These are phyloP conservation scores for Unio delphinus DNA, from an alignment of 2,888 invertebrate genomes.

Conservation along the genomic window DNA sequence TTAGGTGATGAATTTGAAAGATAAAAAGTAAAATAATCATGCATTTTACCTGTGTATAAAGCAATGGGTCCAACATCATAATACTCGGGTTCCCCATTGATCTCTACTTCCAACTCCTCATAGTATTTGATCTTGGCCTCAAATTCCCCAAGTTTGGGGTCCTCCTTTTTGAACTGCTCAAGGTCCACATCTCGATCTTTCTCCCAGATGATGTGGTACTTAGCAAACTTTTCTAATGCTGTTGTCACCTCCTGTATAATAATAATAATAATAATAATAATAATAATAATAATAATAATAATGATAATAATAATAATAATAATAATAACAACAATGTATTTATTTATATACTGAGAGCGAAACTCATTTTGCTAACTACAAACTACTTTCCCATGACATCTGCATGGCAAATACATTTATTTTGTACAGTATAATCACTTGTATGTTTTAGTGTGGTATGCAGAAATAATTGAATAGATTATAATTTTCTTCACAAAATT, in stretches of 20 bases:
- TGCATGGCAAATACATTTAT: no score
- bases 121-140: conserved; percentile 72
- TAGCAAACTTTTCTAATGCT: conserved; percentile 88
- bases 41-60: conserved; percentile 65
- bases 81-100: conserved; percentile 67
- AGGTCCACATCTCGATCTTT: conserved; percentile 69
- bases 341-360: neutral
- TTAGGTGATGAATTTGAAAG: neutral
- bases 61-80: conserved; percentile 71
- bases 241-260: conserved; percentile 81
- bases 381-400: no score
- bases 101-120: conserved; percentile 68
- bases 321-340: neutral
- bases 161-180: conserved; percentile 69
- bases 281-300: neutral
- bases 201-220: conserved; percentile 79
- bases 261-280: neutral
- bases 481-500: no score
- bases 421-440: no score
- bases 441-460: no score
- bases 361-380: no score
- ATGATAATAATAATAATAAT: conserved; percentile 1
- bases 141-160: conserved; percentile 72
- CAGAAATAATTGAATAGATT: no score
- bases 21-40: neutral